Evolutionary conservation across 2,888 invertebrate genomes (phyloP), one percentile per base, ranked within the genome.

Genomic region (Bursaphelenchus okinawaensis): DNA sequence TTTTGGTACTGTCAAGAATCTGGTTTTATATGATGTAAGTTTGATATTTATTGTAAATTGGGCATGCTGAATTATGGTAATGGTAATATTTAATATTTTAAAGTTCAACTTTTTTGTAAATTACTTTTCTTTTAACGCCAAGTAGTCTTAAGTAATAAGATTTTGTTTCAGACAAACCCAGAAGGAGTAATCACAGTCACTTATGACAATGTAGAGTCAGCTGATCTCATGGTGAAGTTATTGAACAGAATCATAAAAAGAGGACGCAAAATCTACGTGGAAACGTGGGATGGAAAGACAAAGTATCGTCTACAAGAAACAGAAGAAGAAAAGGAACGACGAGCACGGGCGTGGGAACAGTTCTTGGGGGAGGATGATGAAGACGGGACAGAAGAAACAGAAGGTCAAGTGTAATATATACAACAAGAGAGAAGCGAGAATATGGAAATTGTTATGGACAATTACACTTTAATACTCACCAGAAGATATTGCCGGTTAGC

Each of bases 201-300:
- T 22, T 98, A 94, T 89, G 88, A 89, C 60, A 89, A 89, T 65
- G 89, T 92, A 0, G 93, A 93, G 82, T 90, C 91, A 83, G 94
- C 96, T 0, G 94, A 96, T 85, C 88, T 89, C 65, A 93, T 92
- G 57, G 88, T 96, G 12, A 87, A 88, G 74, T 87, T 92, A 73
- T 87, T 96, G 81, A 90, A 94, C 84, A 91, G 91, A 0, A 87
- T 95, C 50, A 92, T 90, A 88, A 93, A 94, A 85, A 91, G 90
- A 8, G 89, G 92, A 82, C 87, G 91, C 50, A 88, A 90, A 83
- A 87, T 98, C 27, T 88, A 87, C 4, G 95, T 93, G 4, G 90
- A 90, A 82, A 89, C 90, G 70, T 96, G 93, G 92, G 94, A 98
- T 85, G 96, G 96, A 20, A 90, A 90, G 83, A 92, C 92, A 0